phyloP scores from a whole-genome alignment of 2,113 vertebrate species.

The Rhegmatorhina hoffmannsi region DNA sequence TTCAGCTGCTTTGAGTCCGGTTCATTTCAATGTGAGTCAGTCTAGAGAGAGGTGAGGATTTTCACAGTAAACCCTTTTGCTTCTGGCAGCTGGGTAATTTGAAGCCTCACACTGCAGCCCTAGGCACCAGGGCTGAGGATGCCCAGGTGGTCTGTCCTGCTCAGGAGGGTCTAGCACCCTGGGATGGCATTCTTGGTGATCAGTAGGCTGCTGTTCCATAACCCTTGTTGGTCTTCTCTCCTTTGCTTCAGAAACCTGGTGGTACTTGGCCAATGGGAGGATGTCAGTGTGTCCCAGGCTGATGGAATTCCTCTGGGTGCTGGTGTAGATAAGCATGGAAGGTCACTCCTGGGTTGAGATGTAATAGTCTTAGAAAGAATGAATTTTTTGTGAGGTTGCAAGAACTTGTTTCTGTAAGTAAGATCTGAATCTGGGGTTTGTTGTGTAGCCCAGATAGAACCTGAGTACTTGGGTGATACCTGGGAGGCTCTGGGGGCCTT shows the following conservation, averaged over 20 bases:
- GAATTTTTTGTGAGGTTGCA: neutral
- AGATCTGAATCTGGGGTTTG: neutral
- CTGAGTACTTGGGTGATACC: neutral
- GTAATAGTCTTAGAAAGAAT: neutral
- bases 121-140: neutral
- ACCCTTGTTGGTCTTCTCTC: neutral
- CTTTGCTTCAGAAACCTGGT: neutral
- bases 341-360: neutral
- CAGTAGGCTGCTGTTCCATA: neutral
- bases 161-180: neutral
- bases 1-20: neutral
- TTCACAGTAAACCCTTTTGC: neutral
- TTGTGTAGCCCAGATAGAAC: neutral
- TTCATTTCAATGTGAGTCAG: neutral
- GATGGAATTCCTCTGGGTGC: neutral
- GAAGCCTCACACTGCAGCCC: neutral
- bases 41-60: neutral
- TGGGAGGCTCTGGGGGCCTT: neutral
- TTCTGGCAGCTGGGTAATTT: neutral
- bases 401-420: neutral
- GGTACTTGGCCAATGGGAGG: rapidly evolving
- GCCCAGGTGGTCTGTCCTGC: neutral
- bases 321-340: neutral
- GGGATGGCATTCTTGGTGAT: neutral
- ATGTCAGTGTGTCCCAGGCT: neutral